These are phyloP conservation scores for Phaetusa simplex DNA, from an alignment of 2,113 vertebrate genomes.

Conservation along the genomic window DNA sequence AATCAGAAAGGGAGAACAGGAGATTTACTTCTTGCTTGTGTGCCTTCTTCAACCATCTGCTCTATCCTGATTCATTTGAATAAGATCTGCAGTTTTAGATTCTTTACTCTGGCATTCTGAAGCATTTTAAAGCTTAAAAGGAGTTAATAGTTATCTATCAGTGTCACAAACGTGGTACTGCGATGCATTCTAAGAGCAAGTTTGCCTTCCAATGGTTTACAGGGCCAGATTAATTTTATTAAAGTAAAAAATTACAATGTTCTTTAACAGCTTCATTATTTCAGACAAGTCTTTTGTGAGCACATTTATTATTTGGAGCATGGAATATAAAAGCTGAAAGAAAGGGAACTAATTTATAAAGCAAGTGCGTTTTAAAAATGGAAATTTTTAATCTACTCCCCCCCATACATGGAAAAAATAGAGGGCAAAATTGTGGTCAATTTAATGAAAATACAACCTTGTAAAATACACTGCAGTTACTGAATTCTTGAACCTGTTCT, in stretches of 20 bases:
- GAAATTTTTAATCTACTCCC: slow-evolving; percentile 42
- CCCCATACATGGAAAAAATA: background rate
- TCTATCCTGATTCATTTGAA: slow-evolving; percentile 86
- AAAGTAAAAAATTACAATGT: slow-evolving; percentile 65
- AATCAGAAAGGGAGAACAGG: slow-evolving; percentile 88
- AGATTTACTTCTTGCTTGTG: slow-evolving; percentile 88
- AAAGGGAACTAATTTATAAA: slow-evolving; percentile 55
- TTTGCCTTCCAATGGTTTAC: slow-evolving; percentile 64
- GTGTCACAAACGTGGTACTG: slow-evolving; percentile 58
- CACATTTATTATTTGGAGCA: slow-evolving; percentile 51
- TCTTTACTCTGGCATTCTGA: slow-evolving; percentile 71
- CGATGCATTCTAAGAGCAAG: slow-evolving; percentile 57
- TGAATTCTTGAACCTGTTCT: background rate
- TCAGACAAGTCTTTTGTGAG: slow-evolving; percentile 64
- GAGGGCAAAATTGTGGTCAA: background rate
- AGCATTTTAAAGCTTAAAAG: slow-evolving; percentile 72
- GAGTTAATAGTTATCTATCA: slow-evolving; percentile 76
- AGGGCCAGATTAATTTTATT: slow-evolving; percentile 72
- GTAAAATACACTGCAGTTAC: background rate
- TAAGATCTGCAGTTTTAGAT: slow-evolving; percentile 82
- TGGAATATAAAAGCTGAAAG: slow-evolving; percentile 40
- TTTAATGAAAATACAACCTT: slow-evolving; percentile 2
- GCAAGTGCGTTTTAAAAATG: slow-evolving; percentile 46
- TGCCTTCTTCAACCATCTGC: slow-evolving; percentile 86
- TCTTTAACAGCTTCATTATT: slow-evolving; percentile 70